phyloP scores from a whole-genome alignment of 2,888 invertebrate species.

The Baccha elongata region DNA sequence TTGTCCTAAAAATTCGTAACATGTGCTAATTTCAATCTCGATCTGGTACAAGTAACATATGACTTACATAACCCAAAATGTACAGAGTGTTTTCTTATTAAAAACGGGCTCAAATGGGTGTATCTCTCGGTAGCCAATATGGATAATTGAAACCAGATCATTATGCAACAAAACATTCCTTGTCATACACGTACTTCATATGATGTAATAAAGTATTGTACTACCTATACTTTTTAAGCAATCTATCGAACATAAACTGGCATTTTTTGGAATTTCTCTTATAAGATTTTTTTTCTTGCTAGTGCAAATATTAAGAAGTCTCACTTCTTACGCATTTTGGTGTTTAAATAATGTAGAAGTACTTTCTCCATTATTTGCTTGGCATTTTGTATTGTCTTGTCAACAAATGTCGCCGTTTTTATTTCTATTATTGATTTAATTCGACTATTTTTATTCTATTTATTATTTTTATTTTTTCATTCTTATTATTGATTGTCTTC shows the following conservation, averaged over 20 bases:
- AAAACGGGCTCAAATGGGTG: conserved; percentile 17
- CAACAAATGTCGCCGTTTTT: conserved; percentile 38
- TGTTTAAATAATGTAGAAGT: conserved; percentile 11
- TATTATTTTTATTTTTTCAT: too few species aligned
- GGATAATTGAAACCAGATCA: conserved; percentile 21
- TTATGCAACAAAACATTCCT: conserved; percentile 36
- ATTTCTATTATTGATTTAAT: conserved; percentile 23
- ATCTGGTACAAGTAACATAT: conserved; percentile 32
- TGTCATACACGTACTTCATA: conserved; percentile 35
- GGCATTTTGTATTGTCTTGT: conserved; percentile 40
- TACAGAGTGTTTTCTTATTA: too few species aligned
- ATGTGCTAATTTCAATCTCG: conserved; percentile 6
- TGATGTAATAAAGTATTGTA: conserved; percentile 25
- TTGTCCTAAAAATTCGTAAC: conserved; percentile 1
- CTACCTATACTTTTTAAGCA: conserved; percentile 28
- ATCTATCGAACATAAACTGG: conserved; percentile 14
- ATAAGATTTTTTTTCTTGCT: conserved; percentile 2
- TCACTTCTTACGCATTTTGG: conserved; percentile 33
- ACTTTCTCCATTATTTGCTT: conserved; percentile 57
- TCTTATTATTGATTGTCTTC: too few species aligned
- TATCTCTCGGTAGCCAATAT: not conserved
- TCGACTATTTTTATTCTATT: too few species aligned
- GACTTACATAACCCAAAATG: conserved; percentile 32
- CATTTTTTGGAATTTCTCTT: conserved; percentile 36
- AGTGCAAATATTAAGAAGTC: conserved; percentile 51